phyloP scores from a whole-genome alignment of 2,888 invertebrate species.

The Drymonia ruficornis region DNA sequence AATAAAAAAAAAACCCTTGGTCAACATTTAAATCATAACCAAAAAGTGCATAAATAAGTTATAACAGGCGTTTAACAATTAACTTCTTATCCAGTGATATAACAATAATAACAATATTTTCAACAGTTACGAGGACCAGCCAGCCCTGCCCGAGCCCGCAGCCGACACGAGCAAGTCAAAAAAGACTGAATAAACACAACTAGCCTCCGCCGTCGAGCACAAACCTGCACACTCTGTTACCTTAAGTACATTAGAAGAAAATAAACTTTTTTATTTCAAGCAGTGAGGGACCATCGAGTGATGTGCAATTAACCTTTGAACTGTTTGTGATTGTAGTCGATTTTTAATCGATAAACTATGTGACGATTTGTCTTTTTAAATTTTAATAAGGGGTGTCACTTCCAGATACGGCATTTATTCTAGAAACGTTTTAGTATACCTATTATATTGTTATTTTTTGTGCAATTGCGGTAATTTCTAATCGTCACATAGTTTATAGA shows the following conservation, averaged over 20 bases:
- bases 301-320: constrained; percentile 17
- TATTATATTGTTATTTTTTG: not conserved
- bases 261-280: constrained; percentile 19
- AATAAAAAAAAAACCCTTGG: no score
- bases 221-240: constrained; percentile 28
- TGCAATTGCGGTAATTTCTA: not conserved
- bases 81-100: no score
- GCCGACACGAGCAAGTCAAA: constrained; percentile 56
- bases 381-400: not conserved
- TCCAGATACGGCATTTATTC: not conserved
- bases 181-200: constrained; percentile 63
- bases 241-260: constrained; percentile 24
- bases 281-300: constrained; percentile 31
- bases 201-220: constrained; percentile 28
- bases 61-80: no score
- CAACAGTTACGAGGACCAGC: constrained; percentile 76
- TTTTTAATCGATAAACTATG: constrained; percentile 3
- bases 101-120: constrained; percentile 7
- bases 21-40: no score
- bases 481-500: constrained; percentile 20
- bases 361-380: not conserved
- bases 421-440: not conserved
- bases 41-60: no score
- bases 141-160: constrained; percentile 50
- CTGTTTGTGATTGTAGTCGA: constrained; percentile 18